Evolutionary conservation across 2,113 vertebrate species (phyloP), one percentile per base, ranked within the genome.

Genomic region (Pandion haliaetus): DNA sequence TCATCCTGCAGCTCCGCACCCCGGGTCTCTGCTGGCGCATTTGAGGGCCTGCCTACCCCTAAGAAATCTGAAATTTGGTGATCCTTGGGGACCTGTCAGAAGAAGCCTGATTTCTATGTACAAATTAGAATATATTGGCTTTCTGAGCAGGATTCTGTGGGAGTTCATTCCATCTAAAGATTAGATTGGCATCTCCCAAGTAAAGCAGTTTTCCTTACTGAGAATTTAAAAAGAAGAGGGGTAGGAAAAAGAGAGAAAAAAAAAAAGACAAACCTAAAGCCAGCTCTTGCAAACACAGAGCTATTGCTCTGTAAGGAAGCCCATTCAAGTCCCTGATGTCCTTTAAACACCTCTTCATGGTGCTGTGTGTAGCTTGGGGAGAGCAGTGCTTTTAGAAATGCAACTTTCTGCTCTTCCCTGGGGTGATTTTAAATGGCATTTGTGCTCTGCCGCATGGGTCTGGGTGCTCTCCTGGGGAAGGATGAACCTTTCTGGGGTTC

Each of bases 181-280:
- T 84, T 45, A 82, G 65, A 54, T 25, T 18, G 23, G 8, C 45
- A 66, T 80, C 70, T 58, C 19, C 40, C 0, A 18, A 52, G 36
- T 44, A 91, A 78, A 84, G 44, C 40, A 45, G 52, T 66, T 86
- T 81, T 84, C 47, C 40, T 78, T 78, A 49, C 29, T 42, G 36
- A 89, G 34, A 92, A 13, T 25, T 79, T 16, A 86, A 84, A 50
- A 31, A 10, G 12, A 62, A 36, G 36, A 23, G 4, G 4, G 8
- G 5, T 12, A 32, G 17, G 9, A 10, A 7, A n/a, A 45, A 19
- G 11, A 1, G 2, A 5, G 42, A 69, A 32, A 31, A 8, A 5
- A 14, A 36, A 21, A 20, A 58, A 45, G 23, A 10, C 17, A 62
- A 81, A 55, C 16, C 38, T 13, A 29, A 72, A 69, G 12, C 65